Conservation (phyloP, 2,888 invertebrate species). For the Allolobophora icterica region DNA sequence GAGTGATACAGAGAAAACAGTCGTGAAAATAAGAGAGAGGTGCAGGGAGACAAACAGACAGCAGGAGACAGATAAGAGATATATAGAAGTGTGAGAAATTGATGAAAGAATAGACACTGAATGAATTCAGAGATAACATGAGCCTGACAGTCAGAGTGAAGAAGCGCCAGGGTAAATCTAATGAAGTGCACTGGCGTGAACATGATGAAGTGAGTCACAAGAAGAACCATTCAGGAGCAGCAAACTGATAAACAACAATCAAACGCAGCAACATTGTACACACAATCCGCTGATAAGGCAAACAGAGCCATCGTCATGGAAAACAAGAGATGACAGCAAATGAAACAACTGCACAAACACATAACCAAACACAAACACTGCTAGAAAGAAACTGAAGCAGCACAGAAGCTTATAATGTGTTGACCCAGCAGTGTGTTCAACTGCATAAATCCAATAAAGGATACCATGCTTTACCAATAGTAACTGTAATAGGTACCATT, state of each 20-base stretch:
- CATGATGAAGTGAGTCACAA: not conserved
- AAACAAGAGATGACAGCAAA: conserved; percentile 2
- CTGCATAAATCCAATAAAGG: not conserved
- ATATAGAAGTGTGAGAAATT: not conserved
- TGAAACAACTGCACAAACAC: not conserved
- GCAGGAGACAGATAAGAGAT: not conserved
- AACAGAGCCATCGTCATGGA: not conserved
- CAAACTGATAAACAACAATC: not conserved
- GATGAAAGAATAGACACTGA: not conserved
- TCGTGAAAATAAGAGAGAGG: not conserved
- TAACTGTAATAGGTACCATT: too few relatives aligned
- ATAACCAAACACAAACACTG: not conserved
- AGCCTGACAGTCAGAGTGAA: not conserved
- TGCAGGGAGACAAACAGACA: too few relatives aligned
- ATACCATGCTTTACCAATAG: too few relatives aligned
- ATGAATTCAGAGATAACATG: not conserved
- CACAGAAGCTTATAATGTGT: not conserved
- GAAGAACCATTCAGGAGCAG: not conserved
- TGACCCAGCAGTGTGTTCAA: not conserved
- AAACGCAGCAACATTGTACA: not conserved
- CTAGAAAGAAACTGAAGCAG: not conserved
- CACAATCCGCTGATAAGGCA: conserved; percentile 1
- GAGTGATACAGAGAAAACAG: too few relatives aligned
- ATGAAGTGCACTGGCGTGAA: not conserved
- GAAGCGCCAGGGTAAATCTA: not conserved